A percentile compares a stretch with the other conserved stretches of the same genome.
These are phyloP conservation scores for Sphaerophoria taeniata DNA, from an alignment of 2,888 invertebrate genomes.

Conservation along the genomic window DNA sequence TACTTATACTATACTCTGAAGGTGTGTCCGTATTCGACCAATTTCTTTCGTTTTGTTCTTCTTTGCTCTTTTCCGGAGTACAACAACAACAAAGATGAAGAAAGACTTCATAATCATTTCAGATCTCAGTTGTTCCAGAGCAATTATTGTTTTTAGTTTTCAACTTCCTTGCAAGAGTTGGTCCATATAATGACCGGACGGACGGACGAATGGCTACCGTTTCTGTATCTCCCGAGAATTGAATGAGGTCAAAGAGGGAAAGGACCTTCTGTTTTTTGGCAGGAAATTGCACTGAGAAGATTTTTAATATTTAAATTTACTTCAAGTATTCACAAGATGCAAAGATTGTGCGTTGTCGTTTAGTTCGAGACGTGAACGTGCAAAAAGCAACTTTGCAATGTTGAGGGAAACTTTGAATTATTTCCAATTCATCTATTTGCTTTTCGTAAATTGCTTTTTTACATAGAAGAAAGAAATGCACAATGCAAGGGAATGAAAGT, in stretches of 20 bases:
- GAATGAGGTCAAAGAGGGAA: not conserved
- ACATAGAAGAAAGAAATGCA: not conserved
- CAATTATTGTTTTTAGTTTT: constrained; percentile 48
- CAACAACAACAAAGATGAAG: constrained; percentile 16
- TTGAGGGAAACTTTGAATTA: constrained; percentile 49
- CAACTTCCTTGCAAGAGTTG: constrained; percentile 26
- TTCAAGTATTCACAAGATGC: not conserved
- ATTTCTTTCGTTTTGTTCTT: constrained; percentile 13
- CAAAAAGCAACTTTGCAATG: constrained; percentile 31
- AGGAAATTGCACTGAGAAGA: constrained; percentile 9
- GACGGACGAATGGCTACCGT: not conserved
- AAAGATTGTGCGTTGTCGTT: constrained; percentile 16
- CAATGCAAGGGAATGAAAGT: not conserved
- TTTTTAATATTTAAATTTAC: constrained; percentile 36
- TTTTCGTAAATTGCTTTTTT: constrained; percentile 41
- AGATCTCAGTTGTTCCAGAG: constrained; percentile 10
- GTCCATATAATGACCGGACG: constrained; percentile 27
- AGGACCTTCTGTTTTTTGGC: constrained; percentile 10
- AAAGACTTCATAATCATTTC: constrained; percentile 43
- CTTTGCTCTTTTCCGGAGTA: not conserved
- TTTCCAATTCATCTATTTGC: constrained; percentile 41
- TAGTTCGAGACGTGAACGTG: constrained; percentile 3
- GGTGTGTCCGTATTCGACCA: constrained; percentile 16
- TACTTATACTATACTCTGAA: not conserved
- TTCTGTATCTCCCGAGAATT: not conserved